Base-by-base conservation (phyloP, 2,797 vertebrate species). In the Catharus ustulatus region DNA sequence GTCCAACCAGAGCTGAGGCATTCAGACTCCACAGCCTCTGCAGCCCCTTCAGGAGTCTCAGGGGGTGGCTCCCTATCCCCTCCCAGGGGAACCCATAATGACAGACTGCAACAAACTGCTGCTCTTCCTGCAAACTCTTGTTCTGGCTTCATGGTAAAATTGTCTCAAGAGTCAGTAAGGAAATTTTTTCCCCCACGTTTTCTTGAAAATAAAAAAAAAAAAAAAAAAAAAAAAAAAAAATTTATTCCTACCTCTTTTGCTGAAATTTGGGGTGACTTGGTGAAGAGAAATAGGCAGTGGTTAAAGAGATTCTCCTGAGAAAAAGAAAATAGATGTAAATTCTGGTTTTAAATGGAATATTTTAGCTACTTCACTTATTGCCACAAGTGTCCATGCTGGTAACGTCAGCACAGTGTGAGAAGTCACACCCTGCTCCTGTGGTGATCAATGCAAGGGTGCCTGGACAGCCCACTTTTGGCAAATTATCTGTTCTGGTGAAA, bases 51-150 rank as follows among this genome's bases (percentile, higher is more conserved):
- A 3, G 54, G 22, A 75, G 11, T 6, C 19, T 1, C 51, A 52
- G 51, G 29, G 0, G 2, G 11, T 22, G 68, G 34, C 6, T 16
- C 15, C 3, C 0, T 23, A 11, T 7, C 13, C 11, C 8, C 7
- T 73, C 15, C 38, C 42, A 4, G 0, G 24, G 29, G 16, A 69
- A 46, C 8, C 51, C 1, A 0, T 20, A 34, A 12, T 46, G 43
- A 16, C n/a, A 71, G 23, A 32, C 32, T 46, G 16, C 32, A 42
- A 17, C 34, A 26, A 84, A n/a, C 15, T 86, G 26, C 10, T 71
- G 8, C 12, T 68, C 22, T 40, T 57, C n/a, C 10, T 68, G 42
- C 7, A 68, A 72, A 20, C 11, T 74, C 23, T 36, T 75, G 15
- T 24, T 80, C 12, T 3, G 3, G 18, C 13, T 88, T 49, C 12